A percentile compares a stretch with the other conserved stretches of the same genome.
These are phyloP conservation scores for Halocaridina rubra DNA, from an alignment of 2,888 invertebrate genomes.

Conservation along the genomic window DNA sequence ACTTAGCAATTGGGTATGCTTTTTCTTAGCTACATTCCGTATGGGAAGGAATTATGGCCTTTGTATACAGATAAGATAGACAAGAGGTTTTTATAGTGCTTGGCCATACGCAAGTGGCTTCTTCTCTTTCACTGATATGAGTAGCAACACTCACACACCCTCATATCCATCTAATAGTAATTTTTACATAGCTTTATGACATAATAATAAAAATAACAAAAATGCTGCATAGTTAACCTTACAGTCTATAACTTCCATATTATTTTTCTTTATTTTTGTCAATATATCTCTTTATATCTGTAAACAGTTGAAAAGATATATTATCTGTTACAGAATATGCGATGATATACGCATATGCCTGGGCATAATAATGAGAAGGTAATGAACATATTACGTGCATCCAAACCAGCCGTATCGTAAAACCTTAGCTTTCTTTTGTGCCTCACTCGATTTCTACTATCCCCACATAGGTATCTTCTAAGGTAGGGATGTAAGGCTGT, in stretches of 20 bases:
- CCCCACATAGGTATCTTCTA: conserved; percentile 96
- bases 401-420: conserved; percentile 95
- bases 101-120: too few relatives aligned
- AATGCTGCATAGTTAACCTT: too few relatives aligned
- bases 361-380: conserved; percentile 86
- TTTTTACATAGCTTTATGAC: too few relatives aligned
- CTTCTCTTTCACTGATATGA: too few relatives aligned
- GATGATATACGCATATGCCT: conserved; percentile 92
- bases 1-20: too few relatives aligned
- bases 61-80: too few relatives aligned
- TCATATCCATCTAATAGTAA: too few relatives aligned
- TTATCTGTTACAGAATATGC: conserved; percentile 91
- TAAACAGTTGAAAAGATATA: conserved; percentile 89
- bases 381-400: conserved; percentile 72
- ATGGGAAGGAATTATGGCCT: too few relatives aligned
- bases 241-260: conserved; percentile 79
- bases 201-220: too few relatives aligned
- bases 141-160: too few relatives aligned
- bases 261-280: conserved; percentile 96
- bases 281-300: conserved; percentile 92
- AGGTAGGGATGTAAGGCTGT: conserved; percentile 85
- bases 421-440: conserved; percentile 91
- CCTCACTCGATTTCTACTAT: conserved; percentile 93
- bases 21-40: too few relatives aligned
- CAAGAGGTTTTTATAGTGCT: too few relatives aligned